phyloP scores from a whole-genome alignment of 2,888 invertebrate species.

The Microplitis deprimator region DNA sequence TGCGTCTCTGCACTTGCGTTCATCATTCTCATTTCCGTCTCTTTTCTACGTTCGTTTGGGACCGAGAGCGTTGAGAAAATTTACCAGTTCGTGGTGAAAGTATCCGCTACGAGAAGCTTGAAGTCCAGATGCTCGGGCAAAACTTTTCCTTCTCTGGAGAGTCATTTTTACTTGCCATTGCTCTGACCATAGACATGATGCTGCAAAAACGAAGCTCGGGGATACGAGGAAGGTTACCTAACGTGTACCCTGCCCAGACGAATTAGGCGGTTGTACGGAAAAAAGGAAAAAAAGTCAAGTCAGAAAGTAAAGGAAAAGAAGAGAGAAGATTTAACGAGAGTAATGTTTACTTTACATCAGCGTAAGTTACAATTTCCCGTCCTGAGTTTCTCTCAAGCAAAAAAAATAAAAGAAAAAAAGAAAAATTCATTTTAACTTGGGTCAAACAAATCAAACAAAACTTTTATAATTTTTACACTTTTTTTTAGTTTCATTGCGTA shows the following conservation, averaged over 20 bases:
- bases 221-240: background rate
- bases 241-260: constrained; percentile 24
- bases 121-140: constrained; percentile 20
- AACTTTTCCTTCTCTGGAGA: constrained; percentile 28
- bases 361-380: background rate
- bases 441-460: background rate
- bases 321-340: constrained; percentile 38
- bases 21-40: constrained; percentile 10
- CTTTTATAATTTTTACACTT: background rate
- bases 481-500: background rate
- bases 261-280: constrained; percentile 15
- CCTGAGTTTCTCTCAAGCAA: background rate
- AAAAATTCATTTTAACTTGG: background rate
- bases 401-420: background rate
- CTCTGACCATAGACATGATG: constrained; percentile 10
- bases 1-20: constrained; percentile 15
- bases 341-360: constrained; percentile 26
- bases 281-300: constrained; percentile 10
- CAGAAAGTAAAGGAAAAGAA: constrained; percentile 22
- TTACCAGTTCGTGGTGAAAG: background rate
- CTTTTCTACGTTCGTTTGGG: background rate
- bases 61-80: background rate
- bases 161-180: constrained; percentile 26
- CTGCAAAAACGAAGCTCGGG: too few relatives aligned
- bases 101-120: constrained; percentile 1